These are phyloP conservation scores for Nyctalus aviator DNA, from an alignment of 2,797 vertebrate species.

Conservation along the genomic window DNA sequence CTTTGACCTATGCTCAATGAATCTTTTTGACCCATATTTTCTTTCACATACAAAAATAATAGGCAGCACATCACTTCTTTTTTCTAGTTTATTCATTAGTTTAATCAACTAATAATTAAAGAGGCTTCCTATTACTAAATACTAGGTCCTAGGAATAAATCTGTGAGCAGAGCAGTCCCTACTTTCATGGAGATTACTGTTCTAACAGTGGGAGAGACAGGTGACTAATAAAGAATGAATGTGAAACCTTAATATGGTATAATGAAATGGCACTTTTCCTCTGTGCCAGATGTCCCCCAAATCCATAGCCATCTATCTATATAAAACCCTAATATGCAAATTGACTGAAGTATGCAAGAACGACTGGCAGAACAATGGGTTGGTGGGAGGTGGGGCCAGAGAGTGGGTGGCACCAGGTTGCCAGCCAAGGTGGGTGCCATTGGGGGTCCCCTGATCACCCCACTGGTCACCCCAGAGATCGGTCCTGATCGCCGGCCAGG, in stretches of 20 bases:
- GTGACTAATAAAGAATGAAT: not conserved
- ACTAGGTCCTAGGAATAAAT: constrained; percentile 16
- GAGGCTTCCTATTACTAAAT: not conserved
- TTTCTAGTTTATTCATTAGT: constrained; percentile 54
- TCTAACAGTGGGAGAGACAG: not conserved
- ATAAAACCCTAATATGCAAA: too few relatives aligned
- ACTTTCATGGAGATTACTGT: not conserved
- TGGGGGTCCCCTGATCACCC: too few relatives aligned
- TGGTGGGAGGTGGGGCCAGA: too few relatives aligned
- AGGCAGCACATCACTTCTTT: constrained; percentile 4
- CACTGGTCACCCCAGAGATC: too few relatives aligned
- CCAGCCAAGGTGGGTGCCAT: too few relatives aligned
- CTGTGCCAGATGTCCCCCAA: not conserved
- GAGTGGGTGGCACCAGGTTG: too few relatives aligned
- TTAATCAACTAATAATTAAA: constrained; percentile 54
- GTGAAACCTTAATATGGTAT: not conserved
- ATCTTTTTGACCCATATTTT: constrained; percentile 70
- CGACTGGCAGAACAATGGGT: rapidly evolving
- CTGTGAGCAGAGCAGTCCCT: constrained; percentile 1
- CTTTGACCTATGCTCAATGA: constrained; percentile 75
- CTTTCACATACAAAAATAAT: constrained; percentile 52
- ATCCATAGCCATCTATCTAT: not conserved
- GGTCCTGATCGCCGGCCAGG: too few relatives aligned
- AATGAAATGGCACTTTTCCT: not conserved
- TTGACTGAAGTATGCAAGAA: too few relatives aligned